These are phyloP conservation scores for Parnassius orleans DNA, from an alignment of 2,888 invertebrate genomes.

Conservation along the genomic window DNA sequence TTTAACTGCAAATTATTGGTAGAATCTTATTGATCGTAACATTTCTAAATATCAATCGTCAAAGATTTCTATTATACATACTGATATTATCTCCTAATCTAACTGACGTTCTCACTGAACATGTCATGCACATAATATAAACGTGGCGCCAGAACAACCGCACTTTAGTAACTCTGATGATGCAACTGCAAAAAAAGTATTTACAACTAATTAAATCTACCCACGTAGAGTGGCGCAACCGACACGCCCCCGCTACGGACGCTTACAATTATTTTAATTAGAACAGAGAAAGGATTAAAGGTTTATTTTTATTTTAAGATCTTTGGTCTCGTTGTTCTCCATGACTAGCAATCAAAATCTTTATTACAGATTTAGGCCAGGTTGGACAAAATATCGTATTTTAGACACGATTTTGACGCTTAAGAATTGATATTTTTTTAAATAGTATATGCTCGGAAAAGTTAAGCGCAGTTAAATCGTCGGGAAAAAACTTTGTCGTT, in stretches of 20 bases:
- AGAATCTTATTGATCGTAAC: too few species aligned
- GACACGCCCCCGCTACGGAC: conserved; percentile 60
- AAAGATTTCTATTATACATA: neutral
- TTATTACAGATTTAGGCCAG: neutral
- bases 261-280: conserved; percentile 61
- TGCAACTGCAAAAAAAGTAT: conserved; percentile 68
- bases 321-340: conserved; percentile 9
- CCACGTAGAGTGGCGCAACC: conserved; percentile 69
- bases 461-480: too few species aligned
- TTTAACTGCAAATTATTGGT: too few species aligned
- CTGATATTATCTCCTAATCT: conserved; percentile 13
- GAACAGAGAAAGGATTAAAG: conserved; percentile 50
- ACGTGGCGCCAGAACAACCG: conserved; percentile 35
- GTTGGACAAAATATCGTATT: neutral
- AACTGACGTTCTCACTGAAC: conserved; percentile 12
- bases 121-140: neutral
- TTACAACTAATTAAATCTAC: conserved; percentile 76
- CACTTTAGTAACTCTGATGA: conserved; percentile 46
- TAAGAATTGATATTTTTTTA: too few species aligned
- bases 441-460: too few species aligned
- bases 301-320: conserved; percentile 13
- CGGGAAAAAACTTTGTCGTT: too few species aligned
- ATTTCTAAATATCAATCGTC: too few species aligned
- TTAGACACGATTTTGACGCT: too few species aligned
- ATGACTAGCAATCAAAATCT: conserved; percentile 9